A percentile compares a stretch with the other conserved stretches of the same genome.
Conservation (phyloP, 2,888 invertebrate genomes). For the Nephrotoma guestfalica region DNA sequence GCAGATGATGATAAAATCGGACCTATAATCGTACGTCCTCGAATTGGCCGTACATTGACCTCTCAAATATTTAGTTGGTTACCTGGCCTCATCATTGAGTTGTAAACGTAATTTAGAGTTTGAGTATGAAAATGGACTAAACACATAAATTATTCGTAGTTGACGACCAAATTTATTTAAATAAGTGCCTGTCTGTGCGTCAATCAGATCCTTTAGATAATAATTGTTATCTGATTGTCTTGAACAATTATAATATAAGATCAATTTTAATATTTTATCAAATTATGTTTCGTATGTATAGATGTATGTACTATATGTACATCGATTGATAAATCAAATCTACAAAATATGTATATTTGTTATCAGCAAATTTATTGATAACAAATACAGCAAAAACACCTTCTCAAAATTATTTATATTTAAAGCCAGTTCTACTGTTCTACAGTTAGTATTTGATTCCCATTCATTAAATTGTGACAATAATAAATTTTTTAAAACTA, state of each 20-base stretch:
- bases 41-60: too few species aligned
- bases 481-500: not conserved
- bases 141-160: too few species aligned
- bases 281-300: not conserved
- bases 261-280: not conserved
- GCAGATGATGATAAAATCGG: too few species aligned
- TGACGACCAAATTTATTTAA: too few species aligned
- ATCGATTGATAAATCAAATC: not conserved
- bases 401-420: not conserved
- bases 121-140: too few species aligned
- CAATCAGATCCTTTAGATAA: not conserved
- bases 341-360: not conserved
- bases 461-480: not conserved
- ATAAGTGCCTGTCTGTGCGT: not conserved
- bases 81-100: too few species aligned
- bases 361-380: not conserved
- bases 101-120: too few species aligned
- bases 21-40: too few species aligned
- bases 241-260: not conserved
- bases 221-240: not conserved
- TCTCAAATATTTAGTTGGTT: too few species aligned
- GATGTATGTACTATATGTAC: not conserved
- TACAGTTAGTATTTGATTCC: not conserved
- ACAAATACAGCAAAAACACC: not conserved
- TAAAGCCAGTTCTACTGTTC: not conserved